Base-by-base conservation (phyloP, 2,113 vertebrate species). In the Scalopus aquaticus region DNA sequence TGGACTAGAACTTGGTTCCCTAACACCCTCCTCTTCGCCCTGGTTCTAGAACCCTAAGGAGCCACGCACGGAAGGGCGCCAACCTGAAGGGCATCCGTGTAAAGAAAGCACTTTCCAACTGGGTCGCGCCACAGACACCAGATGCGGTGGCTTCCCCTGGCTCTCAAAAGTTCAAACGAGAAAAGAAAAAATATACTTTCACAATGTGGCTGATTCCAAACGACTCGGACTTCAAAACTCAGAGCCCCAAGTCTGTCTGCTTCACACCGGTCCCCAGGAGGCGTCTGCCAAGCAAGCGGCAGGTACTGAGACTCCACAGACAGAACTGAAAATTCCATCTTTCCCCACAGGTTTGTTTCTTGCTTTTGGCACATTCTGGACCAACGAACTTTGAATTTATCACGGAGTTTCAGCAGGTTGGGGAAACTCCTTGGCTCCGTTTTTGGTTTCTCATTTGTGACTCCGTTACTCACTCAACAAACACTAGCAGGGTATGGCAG, bases 31-130 rank as follows among this genome's bases (percentile, higher is more conserved):
- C n/a, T n/a, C n/a, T n/a, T 12, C 19, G 39, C 65, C 39, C 9
- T 2, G 0, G 64, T 2, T 46, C 30, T 6, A 11, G 8, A 44
- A 46, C 49, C 62, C 10, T 17, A 0, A 13, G 8, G 30, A n/a
- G 17, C 42, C 51, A 58, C 1, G 20, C 3, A 2, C 17, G 8
- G 32, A 79, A 58, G 4, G 24, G 37, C 37, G 35, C 2, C 5
- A 15, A 22, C 54, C 70, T 28, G 58, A 79, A 89, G n/a, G 1
- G 3, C n/a, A 42, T 64, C 69, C 76, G 60, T 15, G 17, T 24
- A 22, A 56, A 17, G 28, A 35, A 37, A 88, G 64, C n/a, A 62
- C 22, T 58, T 49, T 93, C 74, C 5, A 54, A 30, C 35, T 54
- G 62, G 39, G 58, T 8, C 42, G 62, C 28, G 42, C 30, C 65